Evolutionary conservation across 2,888 invertebrate species (phyloP).

Genomic region (Aphodius granarius): DNA sequence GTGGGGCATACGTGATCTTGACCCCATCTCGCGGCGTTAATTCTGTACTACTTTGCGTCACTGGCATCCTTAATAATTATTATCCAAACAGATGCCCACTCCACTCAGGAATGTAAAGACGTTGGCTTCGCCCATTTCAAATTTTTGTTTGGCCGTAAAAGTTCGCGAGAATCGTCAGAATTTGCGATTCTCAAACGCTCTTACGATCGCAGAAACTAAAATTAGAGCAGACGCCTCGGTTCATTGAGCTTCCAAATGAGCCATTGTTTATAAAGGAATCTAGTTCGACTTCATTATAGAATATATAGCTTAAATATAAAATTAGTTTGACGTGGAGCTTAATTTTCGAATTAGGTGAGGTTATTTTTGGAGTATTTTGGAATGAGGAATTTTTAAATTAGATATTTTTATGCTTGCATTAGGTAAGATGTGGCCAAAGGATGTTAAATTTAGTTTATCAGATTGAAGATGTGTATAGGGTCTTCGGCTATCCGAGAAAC

Average conservation of each 20-base stretch:
- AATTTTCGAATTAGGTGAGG: neutral
- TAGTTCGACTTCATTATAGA: neutral
- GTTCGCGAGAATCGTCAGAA: neutral
- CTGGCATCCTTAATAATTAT: neutral
- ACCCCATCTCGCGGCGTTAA: neutral
- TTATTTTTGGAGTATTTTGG: neutral
- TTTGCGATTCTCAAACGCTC: neutral
- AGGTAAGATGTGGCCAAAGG: neutral
- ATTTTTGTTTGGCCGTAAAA: neutral
- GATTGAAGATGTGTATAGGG: neutral
- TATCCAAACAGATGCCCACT: neutral
- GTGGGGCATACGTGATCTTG: neutral
- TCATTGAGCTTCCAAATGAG: neutral
- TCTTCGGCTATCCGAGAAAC: neutral
- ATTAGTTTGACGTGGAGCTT: neutral
- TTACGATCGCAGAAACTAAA: neutral
- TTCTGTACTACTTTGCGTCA: neutral
- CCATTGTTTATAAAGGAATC: neutral
- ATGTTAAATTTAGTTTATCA: neutral
- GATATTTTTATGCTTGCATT: neutral
- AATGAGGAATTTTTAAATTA: neutral
- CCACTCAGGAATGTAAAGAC: neutral
- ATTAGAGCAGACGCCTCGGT: neutral
- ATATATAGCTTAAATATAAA: neutral
- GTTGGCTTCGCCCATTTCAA: neutral